Percentiles rank a stretch among this genome's conserved stretches.
phyloP scores from a whole-genome alignment of 1,140 invertebrate species.

The Campoletis sonorensis region DNA sequence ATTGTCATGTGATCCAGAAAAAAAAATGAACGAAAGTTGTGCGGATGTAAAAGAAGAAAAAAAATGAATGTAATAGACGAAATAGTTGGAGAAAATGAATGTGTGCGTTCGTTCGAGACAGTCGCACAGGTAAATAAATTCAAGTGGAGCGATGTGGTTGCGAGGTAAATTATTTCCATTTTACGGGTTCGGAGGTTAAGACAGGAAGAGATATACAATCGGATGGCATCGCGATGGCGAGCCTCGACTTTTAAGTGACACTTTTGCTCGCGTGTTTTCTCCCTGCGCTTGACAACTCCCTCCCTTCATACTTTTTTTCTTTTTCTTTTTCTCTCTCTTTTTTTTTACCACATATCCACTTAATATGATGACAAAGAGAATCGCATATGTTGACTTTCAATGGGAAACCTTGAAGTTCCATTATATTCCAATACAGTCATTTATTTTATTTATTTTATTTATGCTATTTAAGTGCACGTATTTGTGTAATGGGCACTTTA shows the following conservation, averaged over 20 bases:
- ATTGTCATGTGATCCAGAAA: too few species aligned
- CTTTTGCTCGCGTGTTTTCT: background rate
- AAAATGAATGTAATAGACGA: background rate
- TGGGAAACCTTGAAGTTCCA: constrained; percentile 40
- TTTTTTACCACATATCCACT: too few species aligned
- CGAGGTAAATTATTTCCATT: constrained; percentile 40
- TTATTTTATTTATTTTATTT: background rate
- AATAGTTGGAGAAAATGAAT: background rate
- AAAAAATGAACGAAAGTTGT: too few species aligned
- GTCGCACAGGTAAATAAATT: constrained; percentile 45
- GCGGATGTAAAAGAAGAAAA: background rate
- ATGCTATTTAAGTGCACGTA: too few species aligned
- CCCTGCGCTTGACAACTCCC: background rate
- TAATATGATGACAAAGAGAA: background rate
- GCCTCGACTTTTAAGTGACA: constrained; percentile 1
- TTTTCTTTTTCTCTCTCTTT: background rate
- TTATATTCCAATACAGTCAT: background rate
- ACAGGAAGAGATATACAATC: constrained; percentile 41
- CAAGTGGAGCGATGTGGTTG: constrained; percentile 16
- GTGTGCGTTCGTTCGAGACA: background rate
- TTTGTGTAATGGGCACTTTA: background rate
- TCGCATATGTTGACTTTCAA: constrained; percentile 25
- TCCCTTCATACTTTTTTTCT: too few species aligned
- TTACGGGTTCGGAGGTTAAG: constrained; percentile 42
- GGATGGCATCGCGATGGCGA: constrained; percentile 6